Percentiles rank a stretch among this genome's conserved stretches.
Evolutionary conservation across 2,113 vertebrate species (phyloP).

Genomic region (Tenebrosternarchus preto): DNA sequence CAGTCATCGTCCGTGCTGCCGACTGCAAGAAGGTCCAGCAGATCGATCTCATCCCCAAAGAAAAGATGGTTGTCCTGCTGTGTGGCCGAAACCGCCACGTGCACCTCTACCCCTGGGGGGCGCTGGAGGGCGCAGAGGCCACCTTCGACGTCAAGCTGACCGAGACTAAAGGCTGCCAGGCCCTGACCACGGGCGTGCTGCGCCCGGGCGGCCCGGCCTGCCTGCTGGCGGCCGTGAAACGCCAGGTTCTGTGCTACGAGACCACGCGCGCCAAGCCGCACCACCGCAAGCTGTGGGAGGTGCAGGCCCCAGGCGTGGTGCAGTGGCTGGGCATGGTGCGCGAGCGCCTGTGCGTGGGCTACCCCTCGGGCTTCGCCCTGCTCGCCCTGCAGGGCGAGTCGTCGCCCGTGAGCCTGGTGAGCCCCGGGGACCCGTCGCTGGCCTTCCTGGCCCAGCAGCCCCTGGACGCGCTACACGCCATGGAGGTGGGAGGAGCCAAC

Average conservation of each 20-base stretch:
- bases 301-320: constrained; percentile 83
- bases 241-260: constrained; percentile 92
- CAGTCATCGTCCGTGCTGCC: constrained; percentile 91
- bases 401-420: constrained; percentile 90
- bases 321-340: constrained; percentile 91
- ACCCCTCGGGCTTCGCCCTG: constrained; percentile 92
- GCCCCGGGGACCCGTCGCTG: constrained; percentile 87
- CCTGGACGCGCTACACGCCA: constrained; percentile 90
- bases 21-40: constrained; percentile 97
- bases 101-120: constrained; percentile 87
- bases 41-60: constrained; percentile 87
- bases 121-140: constrained; percentile 87
- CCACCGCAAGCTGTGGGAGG: constrained; percentile 84
- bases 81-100: constrained; percentile 91
- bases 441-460: constrained; percentile 90
- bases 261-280: constrained; percentile 84
- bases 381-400: constrained; percentile 92
- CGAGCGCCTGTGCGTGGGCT: constrained; percentile 91
- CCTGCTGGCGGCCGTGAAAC: constrained; percentile 88
- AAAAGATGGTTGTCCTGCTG: constrained; percentile 84
- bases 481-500: constrained; percentile 80
- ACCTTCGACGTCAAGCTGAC: constrained; percentile 86
- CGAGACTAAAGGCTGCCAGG: constrained; percentile 94
- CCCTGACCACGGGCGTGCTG: constrained; percentile 79
- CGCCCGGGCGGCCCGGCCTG: constrained; percentile 79